These are phyloP conservation scores for Cheirogaleus medius DNA, from an alignment of 2,113 vertebrate genomes.

Conservation along the genomic window DNA sequence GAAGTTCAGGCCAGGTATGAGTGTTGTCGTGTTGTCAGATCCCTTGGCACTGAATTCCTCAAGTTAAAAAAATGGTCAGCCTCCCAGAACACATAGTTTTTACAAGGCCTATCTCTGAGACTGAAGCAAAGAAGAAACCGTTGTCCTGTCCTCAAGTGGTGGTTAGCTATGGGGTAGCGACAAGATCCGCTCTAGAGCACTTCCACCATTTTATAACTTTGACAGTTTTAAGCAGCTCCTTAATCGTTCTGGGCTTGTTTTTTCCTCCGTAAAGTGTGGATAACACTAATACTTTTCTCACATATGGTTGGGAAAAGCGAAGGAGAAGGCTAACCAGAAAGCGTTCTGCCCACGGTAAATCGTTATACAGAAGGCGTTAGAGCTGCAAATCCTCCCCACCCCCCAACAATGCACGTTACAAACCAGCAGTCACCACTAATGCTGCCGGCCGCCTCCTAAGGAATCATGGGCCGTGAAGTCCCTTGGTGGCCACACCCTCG, in stretches of 20 bases:
- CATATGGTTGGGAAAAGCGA: not conserved
- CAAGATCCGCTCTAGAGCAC: not conserved
- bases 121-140: not conserved
- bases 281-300: not conserved
- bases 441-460: not conserved
- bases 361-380: not conserved
- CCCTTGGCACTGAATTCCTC: not conserved
- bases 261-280: not conserved
- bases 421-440: not conserved
- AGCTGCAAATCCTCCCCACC: not conserved
- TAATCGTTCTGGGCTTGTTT: not conserved
- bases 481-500: not conserved
- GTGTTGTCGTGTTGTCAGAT: not conserved
- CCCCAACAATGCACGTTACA: not conserved
- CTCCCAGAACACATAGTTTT: not conserved
- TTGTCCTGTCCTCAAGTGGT: not conserved
- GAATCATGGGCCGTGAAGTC: conserved; percentile 74
- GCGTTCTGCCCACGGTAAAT: rapidly evolving
- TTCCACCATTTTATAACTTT: not conserved
- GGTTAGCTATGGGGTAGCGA: not conserved
- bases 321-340: rapidly evolving
- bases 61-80: not conserved
- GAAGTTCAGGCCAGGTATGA: not conserved
- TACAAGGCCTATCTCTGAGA: not conserved
- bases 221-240: not conserved